A percentile compares a stretch with the other conserved stretches of the same genome.
These are phyloP conservation scores for Deilephila elpenor DNA, from an alignment of 2,888 invertebrate species.

Conservation along the genomic window DNA sequence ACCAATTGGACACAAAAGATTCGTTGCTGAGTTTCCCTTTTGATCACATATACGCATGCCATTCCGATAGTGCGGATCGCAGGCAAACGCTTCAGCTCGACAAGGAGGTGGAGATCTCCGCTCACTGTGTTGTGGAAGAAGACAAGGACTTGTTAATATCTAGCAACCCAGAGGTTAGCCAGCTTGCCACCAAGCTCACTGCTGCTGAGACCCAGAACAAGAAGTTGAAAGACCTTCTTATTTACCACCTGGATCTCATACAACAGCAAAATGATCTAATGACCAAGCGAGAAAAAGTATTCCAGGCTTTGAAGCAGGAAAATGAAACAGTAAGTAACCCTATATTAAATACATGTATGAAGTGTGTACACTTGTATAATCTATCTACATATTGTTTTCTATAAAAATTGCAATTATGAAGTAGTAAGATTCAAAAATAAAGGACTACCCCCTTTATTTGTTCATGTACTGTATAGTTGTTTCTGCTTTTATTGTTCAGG, in stretches of 20 bases:
- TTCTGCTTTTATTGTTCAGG: too few relatives aligned
- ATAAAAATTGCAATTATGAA: neutral
- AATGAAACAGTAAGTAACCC: slow-evolving; percentile 88
- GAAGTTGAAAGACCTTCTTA: slow-evolving; percentile 90
- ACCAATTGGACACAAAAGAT: slow-evolving; percentile 78
- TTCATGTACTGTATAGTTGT: too few relatives aligned
- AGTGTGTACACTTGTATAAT: too few relatives aligned
- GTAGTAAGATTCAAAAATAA: too few relatives aligned
- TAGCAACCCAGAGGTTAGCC: slow-evolving; percentile 51
- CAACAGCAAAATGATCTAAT: slow-evolving; percentile 95
- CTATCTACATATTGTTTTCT: too few relatives aligned
- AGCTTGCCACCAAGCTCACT: slow-evolving; percentile 67
- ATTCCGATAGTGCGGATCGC: slow-evolving; percentile 70
- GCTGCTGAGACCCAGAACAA: slow-evolving; percentile 84
- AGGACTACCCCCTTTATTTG: too few relatives aligned
- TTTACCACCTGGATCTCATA: slow-evolving; percentile 93
- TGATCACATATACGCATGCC: slow-evolving; percentile 90
- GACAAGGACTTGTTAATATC: slow-evolving; percentile 54
- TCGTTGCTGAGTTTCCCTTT: slow-evolving; percentile 86
- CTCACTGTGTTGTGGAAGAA: slow-evolving; percentile 62
- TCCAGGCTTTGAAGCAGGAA: slow-evolving; percentile 89
- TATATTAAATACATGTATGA: neutral
- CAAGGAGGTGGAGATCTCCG: slow-evolving; percentile 71
- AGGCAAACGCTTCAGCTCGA: slow-evolving; percentile 65
- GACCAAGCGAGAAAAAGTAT: slow-evolving; percentile 90